A percentile compares a stretch with the other conserved stretches of the same genome.
These are phyloP conservation scores for Ophioderma brevispina DNA, from an alignment of 35 echinoderm and acorn worm species.

Conservation along the genomic window DNA sequence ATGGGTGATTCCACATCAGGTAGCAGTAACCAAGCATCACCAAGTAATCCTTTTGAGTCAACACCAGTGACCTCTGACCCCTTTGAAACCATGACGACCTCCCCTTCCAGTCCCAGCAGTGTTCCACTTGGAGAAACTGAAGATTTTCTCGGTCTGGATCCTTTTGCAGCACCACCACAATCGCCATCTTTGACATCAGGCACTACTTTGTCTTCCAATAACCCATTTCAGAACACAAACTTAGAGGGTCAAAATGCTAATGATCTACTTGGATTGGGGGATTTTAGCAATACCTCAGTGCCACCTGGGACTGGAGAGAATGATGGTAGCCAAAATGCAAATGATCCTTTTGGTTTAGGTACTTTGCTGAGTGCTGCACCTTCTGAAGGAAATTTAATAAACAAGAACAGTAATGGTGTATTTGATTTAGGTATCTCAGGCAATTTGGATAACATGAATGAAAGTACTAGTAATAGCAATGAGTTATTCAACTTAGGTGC, in stretches of 20 bases:
- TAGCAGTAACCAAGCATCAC: not conserved
- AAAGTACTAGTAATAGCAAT: not conserved
- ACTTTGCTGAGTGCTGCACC: not conserved
- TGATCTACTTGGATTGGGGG: not conserved
- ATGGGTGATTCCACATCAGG: not conserved
- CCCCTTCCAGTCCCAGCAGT: conserved; percentile 33
- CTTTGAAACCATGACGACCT: not conserved
- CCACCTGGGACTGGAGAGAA: not conserved
- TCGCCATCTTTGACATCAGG: not conserved
- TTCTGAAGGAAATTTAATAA: no score
- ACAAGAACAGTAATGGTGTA: no score
- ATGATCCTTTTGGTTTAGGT: conserved; percentile 3
- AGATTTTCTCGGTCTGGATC: conserved; percentile 62
- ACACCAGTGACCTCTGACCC: not conserved
- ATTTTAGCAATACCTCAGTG: no score
- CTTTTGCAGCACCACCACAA: not conserved
- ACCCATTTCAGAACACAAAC: not conserved
- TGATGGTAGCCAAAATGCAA: not conserved
- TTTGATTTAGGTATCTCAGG: no score
- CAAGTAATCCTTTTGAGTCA: not conserved
- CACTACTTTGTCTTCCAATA: not conserved
- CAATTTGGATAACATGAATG: not conserved
- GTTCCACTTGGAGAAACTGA: not conserved
- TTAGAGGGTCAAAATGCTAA: not conserved
- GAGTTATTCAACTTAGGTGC: not conserved